phyloP scores from a whole-genome alignment of 2,888 invertebrate genomes.

The Aricia artaxerxes region DNA sequence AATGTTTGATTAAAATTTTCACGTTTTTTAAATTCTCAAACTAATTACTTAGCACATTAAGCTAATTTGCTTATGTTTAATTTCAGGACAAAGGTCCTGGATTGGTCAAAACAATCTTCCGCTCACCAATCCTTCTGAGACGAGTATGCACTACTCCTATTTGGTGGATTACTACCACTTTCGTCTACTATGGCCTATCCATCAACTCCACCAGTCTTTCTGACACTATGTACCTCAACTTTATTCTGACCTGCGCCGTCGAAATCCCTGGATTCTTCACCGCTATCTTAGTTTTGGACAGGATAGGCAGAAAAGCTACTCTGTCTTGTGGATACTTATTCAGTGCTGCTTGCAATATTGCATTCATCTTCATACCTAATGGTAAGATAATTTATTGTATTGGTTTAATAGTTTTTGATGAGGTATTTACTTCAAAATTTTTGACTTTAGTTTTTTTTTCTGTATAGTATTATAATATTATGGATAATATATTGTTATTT shows the following conservation, averaged over 20 bases:
- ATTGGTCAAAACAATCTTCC: conserved; percentile 43
- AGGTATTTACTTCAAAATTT: too few species aligned
- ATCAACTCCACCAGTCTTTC: conserved; percentile 87
- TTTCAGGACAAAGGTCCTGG: conserved; percentile 42
- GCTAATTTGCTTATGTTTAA: background rate
- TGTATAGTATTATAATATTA: background rate
- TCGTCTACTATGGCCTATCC: conserved; percentile 89
- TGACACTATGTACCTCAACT: conserved; percentile 88
- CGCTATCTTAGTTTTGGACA: conserved; percentile 82
- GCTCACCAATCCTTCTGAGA: conserved; percentile 58
- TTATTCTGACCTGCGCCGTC: conserved; percentile 81
- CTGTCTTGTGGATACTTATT: conserved; percentile 80
- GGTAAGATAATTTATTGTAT: conserved; percentile 54
- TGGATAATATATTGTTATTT: background rate
- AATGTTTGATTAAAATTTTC: too few species aligned
- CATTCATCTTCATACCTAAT: conserved; percentile 71
- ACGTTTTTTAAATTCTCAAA: background rate
- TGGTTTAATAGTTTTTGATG: too few species aligned
- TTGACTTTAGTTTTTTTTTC: too few species aligned
- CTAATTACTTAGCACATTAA: background rate
- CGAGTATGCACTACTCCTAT: conserved; percentile 84
- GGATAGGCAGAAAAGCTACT: conserved; percentile 82
- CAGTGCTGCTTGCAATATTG: conserved; percentile 75
- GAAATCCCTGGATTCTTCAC: conserved; percentile 86
- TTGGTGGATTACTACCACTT: conserved; percentile 89